phyloP scores from a whole-genome alignment of 2,797 vertebrate species.

The Argentina silus region DNA sequence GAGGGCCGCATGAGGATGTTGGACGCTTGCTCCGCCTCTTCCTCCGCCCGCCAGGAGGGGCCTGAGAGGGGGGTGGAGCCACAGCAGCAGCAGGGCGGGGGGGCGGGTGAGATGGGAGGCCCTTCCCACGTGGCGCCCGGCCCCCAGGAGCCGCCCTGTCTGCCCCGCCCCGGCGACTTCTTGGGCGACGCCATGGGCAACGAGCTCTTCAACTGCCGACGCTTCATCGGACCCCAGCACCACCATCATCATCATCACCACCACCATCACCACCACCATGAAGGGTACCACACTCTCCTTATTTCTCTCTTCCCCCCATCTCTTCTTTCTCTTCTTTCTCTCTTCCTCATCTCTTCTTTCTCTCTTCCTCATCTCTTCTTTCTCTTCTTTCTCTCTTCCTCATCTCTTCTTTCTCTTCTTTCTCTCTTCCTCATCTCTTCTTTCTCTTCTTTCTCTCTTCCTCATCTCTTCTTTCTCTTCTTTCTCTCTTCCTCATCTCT shows the following conservation, averaged over 20 bases:
- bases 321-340: neutral
- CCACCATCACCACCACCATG: conserved; percentile 73
- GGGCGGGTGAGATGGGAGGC: conserved; percentile 74
- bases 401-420: no score
- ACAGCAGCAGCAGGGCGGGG: conserved; percentile 34
- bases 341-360: neutral
- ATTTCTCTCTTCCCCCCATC: no score
- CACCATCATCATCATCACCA: conserved; percentile 92
- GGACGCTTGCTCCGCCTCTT: conserved; percentile 82
- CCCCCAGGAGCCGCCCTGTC: conserved; percentile 88
- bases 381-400: no score
- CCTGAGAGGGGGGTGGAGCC: conserved; percentile 57
- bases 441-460: no score
- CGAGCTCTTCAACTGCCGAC: conserved; percentile 94
- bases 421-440: no score
- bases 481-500: no score
- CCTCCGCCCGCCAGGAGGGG: conserved; percentile 77
- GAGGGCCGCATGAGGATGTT: conserved; percentile 88
- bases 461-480: no score
- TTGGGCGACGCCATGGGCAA: conserved; percentile 92
- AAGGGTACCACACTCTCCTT: conserved; percentile 78
- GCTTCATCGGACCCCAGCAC: conserved; percentile 94
- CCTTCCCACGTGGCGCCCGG: conserved; percentile 84
- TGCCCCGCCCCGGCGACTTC: conserved; percentile 89
- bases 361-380: no score